These are phyloP conservation scores for Globicephala melas DNA, from an alignment of 2,113 vertebrate species.

Conservation along the genomic window DNA sequence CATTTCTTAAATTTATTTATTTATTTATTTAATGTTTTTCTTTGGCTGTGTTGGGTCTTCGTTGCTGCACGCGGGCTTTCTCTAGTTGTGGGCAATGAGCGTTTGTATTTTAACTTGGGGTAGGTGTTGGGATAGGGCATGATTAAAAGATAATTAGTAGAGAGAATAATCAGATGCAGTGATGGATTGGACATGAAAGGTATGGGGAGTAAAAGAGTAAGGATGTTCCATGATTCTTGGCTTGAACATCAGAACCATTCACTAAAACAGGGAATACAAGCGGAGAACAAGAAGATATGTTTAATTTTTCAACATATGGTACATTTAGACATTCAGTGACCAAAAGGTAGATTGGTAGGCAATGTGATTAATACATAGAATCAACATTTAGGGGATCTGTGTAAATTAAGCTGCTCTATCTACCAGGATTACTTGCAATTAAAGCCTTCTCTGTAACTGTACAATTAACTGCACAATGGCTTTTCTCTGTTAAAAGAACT, in stretches of 20 bases:
- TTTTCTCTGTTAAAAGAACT: background rate
- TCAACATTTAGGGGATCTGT: background rate
- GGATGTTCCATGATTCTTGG: background rate
- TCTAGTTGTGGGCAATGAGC: too few species aligned
- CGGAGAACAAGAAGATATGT: background rate
- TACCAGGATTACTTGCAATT: background rate
- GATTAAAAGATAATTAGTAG: background rate
- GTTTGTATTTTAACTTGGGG: background rate
- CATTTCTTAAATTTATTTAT: background rate
- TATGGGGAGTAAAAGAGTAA: background rate
- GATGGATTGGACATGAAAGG: background rate
- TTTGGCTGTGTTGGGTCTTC: too few species aligned
- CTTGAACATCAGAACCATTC: background rate
- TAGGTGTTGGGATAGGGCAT: background rate
- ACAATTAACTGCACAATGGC: background rate
- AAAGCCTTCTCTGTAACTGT: background rate
- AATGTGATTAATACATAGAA: background rate
- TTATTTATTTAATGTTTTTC: too few species aligned
- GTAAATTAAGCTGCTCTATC: background rate
- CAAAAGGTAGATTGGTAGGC: background rate
- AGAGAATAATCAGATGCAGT: background rate
- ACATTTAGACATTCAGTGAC: background rate
- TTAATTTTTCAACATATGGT: background rate
- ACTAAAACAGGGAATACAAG: background rate
- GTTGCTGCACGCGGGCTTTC: background rate